Base-by-base conservation (phyloP, 2,113 vertebrate species). In the Odocoileus virginianus region DNA sequence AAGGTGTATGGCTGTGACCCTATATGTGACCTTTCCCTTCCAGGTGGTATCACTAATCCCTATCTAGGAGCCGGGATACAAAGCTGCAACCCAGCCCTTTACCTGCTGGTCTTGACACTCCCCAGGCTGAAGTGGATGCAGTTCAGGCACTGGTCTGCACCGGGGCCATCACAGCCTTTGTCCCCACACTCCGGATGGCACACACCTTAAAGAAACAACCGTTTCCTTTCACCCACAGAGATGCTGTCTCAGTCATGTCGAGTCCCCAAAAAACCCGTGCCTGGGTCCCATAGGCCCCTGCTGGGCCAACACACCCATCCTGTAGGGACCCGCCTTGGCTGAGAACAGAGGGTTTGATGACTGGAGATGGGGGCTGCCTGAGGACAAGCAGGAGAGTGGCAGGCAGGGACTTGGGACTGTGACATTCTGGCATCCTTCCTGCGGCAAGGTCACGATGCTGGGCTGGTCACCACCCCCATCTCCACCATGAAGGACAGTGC, bases 51-150 rank as follows among this genome's bases (percentile, higher is more conserved):
- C 7, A 9, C 6, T 33, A 10, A 21, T 55, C 64, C 47, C 21
- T 33, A 15, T 27, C 23, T 15, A 33, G 55, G 47, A 15, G 30
- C 54, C 1, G 1, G 40, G 54, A 57, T 5, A 3, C 2, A 17
- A 45, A 13, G 6, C 33, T 0, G 3, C 60, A 25, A 7, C 89
- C 54, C 33, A 19, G 36, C 23, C 43, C 21, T 17, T 98, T 98
- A 99, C 99, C 99, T 99, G 98, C 99, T 98, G 0, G 98, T 98
- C 98, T 99, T 99, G 95, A 98, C 1, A 19, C 89, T 99, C 92
- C 99, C 99, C 92, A 99, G 98, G 98, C 99, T 99, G 98, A 99
- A 99, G 98, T 99, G 99, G 98, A 99, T 94, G 74, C 99, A 99
- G 98, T 99, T 99, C 97, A 99, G 98, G 95, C 99, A 99, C 96